Base-by-base conservation (phyloP, 1,140 invertebrate genomes). In the Drosophila sp. region DNA sequence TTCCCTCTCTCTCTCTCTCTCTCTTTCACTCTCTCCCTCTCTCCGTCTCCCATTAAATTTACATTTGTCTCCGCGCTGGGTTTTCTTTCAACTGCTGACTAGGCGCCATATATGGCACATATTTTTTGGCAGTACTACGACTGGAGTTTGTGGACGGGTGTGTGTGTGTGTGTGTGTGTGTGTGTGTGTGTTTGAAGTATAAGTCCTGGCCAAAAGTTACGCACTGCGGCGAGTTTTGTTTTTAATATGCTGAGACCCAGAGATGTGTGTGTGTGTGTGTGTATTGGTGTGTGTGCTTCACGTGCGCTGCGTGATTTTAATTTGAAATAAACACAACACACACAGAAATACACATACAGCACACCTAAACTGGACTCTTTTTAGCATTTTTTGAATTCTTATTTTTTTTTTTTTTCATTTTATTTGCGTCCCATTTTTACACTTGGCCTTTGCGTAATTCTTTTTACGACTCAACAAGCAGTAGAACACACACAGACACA, bases 401-500 rank as follows among this genome's bases (percentile, higher is more conserved):
- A 48, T 76, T n/a, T 54, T 21, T 67, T 38, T 59, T 56, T 84
- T 86, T 59, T 61, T 50, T 66, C 41, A 53, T 73, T 77, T 65
- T 77, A 67, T 72, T 69, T 73, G 63, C 56, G 51, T 61, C 34
- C 46, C 38, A 41, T 76, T 59, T 65, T 34, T 56, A 58, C 64
- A 66, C 63, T 73, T 70, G 65, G 65, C 72, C 65, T 82, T 65
- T 77, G 76, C 71, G 82, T 78, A 87, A 86, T 87, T 87, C 72
- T 72, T 87, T 87, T 87, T 87, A 87, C 82, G 82, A 87, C 82
- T 87, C 82, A 78, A 89, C 82, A 82, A 87, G 82, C 81, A 87
- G 69, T 72, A 76, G 58, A 78, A 78, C 56, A 79, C 57, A 61
- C 62, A 71, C 29, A 50, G n/a, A n/a, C n/a, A n/a, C n/a, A n/a